phyloP scores from a whole-genome alignment of 2,113 vertebrate genomes.

The Malurus alboscapulatus region DNA sequence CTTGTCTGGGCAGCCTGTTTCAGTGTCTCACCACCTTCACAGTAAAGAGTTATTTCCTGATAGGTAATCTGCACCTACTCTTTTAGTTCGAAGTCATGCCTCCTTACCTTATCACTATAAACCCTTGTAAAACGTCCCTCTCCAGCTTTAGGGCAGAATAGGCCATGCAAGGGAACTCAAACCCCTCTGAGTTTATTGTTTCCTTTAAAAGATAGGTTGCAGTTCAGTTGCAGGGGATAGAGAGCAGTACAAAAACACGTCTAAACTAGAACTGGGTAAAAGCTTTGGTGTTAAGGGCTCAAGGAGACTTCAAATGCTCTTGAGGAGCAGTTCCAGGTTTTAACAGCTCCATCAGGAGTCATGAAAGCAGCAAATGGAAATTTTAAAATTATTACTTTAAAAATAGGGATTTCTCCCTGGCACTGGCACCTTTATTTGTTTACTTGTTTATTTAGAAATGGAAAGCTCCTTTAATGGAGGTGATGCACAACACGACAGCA shows the following conservation, averaged over 20 bases:
- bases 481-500: not conserved
- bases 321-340: not conserved
- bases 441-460: not conserved
- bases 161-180: not conserved
- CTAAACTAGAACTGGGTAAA: not conserved
- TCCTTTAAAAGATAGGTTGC: not conserved
- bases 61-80: not conserved
- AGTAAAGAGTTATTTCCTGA: not conserved
- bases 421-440: rapidly evolving
- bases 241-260: not conserved
- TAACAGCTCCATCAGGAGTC: not conserved
- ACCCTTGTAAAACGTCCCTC: not conserved
- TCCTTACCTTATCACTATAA: not conserved
- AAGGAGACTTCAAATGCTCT: not conserved
- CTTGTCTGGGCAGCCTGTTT: not conserved
- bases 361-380: not conserved
- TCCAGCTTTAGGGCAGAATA: not conserved
- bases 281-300: not conserved
- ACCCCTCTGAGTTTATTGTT: not conserved
- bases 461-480: not conserved
- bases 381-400: not conserved
- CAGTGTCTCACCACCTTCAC: not conserved
- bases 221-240: not conserved
- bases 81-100: not conserved
- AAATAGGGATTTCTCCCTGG: not conserved